These are phyloP conservation scores for Acrobasis repandana DNA, from an alignment of 2,888 invertebrate genomes.

Conservation along the genomic window DNA sequence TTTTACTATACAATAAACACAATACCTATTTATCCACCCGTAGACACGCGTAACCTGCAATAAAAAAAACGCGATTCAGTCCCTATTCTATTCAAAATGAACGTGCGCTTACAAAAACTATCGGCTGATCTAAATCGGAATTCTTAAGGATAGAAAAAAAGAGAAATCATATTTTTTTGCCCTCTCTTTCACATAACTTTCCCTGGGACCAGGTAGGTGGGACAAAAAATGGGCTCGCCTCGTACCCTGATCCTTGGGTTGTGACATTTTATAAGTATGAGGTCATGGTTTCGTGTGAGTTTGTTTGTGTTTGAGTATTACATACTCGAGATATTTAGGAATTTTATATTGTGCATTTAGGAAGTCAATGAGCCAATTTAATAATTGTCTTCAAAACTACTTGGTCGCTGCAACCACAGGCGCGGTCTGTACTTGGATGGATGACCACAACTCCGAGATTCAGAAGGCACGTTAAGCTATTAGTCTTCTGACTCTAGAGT, in stretches of 20 bases:
- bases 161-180: slow-evolving; percentile 70
- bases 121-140: slow-evolving; percentile 67
- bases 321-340: background rate
- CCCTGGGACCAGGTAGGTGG: slow-evolving; percentile 71
- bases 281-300: slow-evolving; percentile 51
- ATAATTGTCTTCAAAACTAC: too few relatives aligned
- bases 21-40: slow-evolving; percentile 51
- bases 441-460: too few relatives aligned
- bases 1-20: slow-evolving; percentile 45
- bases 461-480: too few relatives aligned
- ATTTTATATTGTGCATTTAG: too few relatives aligned
- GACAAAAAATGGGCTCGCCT: slow-evolving; percentile 50
- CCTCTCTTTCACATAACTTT: slow-evolving; percentile 74
- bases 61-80: slow-evolving; percentile 54
- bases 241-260: slow-evolving; percentile 61
- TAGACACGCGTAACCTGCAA: slow-evolving; percentile 66
- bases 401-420: too few relatives aligned
- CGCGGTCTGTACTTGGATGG: too few relatives aligned
- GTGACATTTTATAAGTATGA: slow-evolving; percentile 70
- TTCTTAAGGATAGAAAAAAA: slow-evolving; percentile 62
- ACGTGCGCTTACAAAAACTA: slow-evolving; percentile 67
- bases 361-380: too few relatives aligned
- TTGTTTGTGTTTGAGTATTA: background rate
- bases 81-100: slow-evolving; percentile 43
- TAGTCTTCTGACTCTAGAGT: too few relatives aligned